phyloP scores from a whole-genome alignment of 2,113 vertebrate genomes.

The Cebidichthys violaceus region DNA sequence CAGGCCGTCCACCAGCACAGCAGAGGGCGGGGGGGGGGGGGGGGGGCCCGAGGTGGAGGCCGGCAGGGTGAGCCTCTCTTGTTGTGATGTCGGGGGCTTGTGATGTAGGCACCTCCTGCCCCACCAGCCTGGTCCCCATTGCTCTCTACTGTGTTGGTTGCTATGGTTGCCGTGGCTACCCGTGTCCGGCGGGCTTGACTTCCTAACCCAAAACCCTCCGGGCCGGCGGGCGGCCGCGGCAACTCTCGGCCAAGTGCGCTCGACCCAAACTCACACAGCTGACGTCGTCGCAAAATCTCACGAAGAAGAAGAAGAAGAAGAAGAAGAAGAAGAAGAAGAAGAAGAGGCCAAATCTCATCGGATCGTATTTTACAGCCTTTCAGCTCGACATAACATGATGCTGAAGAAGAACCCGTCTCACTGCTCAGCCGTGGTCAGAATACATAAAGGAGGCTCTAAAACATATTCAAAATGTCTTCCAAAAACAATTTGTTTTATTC shows the following conservation, averaged over 20 bases:
- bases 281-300: slow-evolving; percentile 64
- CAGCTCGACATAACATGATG: slow-evolving; percentile 7
- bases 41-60: slow-evolving; percentile 20
- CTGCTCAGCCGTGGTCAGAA: slow-evolving; percentile 55
- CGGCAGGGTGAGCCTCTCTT: slow-evolving; percentile 22
- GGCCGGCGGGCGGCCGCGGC: slow-evolving; percentile 54
- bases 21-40: slow-evolving; percentile 50
- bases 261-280: slow-evolving; percentile 86
- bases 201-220: slow-evolving; percentile 72
- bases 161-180: slow-evolving; percentile 58
- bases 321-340: slow-evolving; percentile 67
- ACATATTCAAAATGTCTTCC: slow-evolving; percentile 41
- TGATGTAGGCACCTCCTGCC: slow-evolving; percentile 21
- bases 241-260: slow-evolving; percentile 71
- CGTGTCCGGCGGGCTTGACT: slow-evolving; percentile 61
- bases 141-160: slow-evolving; percentile 59
- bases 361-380: slow-evolving; percentile 8
- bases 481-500: slow-evolving; percentile 60
- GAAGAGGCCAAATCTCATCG: too few relatives aligned
- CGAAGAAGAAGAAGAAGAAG: slow-evolving; percentile 64
- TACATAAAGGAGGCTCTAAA: slow-evolving; percentile 29
- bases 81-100: slow-evolving; percentile 27
- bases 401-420: slow-evolving; percentile 43
- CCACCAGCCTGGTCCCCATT: slow-evolving; percentile 1
- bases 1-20: slow-evolving; percentile 64